Evolutionary conservation across 2,113 vertebrate species (phyloP), one percentile per base, ranked within the genome.

Genomic region (Nicator chloris): DNA sequence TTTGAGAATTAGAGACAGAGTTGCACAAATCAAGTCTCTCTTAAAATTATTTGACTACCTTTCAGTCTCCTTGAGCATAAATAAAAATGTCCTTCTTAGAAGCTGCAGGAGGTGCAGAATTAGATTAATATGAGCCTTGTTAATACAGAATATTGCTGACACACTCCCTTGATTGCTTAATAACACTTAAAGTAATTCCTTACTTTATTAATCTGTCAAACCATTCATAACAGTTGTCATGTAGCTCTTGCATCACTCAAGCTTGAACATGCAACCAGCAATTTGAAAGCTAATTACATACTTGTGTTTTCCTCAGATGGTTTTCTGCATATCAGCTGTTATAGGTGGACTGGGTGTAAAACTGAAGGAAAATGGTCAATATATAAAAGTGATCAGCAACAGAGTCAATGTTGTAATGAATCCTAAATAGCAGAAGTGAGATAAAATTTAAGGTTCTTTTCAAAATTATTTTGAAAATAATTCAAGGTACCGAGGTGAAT

Each of bases 91-190:
- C 28, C 21, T 82, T 76, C 53, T 20, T 93, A 84, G 85, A 86
- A 92, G 51, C 81, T 93, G 49, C 31, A 85, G 53, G 50, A 93
- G 53, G 39, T 84, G 28, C 80, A 85, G 65, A 79, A 92, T 88
- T 78, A n/a, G 40, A 82, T 66, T 81, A 79, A 31, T 39, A 45
- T 10, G 63, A 24, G 60, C 35, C 60, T 30, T 95, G 59, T 91
- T 79, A 94, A 76, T 59, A 73, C 21, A 68, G 71, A 88, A 79
- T 86, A 86, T 37, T 50, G 42, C 64, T 88, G 28, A 63, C 90
- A 88, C 53, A 63, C 39, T 90, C 68, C 69, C 73, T 54, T 82
- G 65, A 82, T 89, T 94, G 47, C 79, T 95, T 91, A 95, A 72
- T 75, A 72, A 44, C 57, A 76, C 26, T 93, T 92, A 13, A 56